phyloP scores from a whole-genome alignment of 2,797 vertebrate genomes.

The Sparidentex hasta region DNA sequence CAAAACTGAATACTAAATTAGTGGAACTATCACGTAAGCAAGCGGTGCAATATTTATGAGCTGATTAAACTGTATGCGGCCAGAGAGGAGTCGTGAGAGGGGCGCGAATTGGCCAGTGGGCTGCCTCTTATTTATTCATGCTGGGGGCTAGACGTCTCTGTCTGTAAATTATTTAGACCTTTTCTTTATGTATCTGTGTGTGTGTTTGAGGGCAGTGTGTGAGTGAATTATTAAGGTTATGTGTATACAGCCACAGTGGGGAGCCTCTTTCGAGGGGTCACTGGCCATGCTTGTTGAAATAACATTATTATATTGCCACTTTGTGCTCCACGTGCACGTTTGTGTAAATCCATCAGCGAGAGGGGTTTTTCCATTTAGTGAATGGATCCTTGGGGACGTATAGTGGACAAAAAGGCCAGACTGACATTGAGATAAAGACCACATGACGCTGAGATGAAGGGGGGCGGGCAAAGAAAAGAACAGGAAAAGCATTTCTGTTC shows the following conservation, averaged over 20 bases:
- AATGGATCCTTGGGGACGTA: constrained; percentile 71
- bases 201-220: constrained; percentile 33
- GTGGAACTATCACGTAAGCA: constrained; percentile 76
- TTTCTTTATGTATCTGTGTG: constrained; percentile 58
- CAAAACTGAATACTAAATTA: constrained; percentile 75
- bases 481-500: neutral
- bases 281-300: constrained; percentile 77
- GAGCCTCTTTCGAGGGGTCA: constrained; percentile 82
- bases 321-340: constrained; percentile 48
- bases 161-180: constrained; percentile 78
- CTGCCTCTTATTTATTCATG: constrained; percentile 80
- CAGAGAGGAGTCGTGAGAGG: constrained; percentile 54
- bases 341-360: constrained; percentile 49
- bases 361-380: constrained; percentile 71
- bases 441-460: constrained; percentile 36
- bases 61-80: constrained; percentile 75
- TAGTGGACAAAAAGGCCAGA: constrained; percentile 64
- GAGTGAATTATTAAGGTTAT: constrained; percentile 81
- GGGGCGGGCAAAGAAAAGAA: neutral
- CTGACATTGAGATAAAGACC: constrained; percentile 62
- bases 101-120: constrained; percentile 59
- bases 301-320: constrained; percentile 75
- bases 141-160: constrained; percentile 71
- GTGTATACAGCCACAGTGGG: constrained; percentile 75
- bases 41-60: constrained; percentile 79